Evolutionary conservation across 2,113 vertebrate genomes (phyloP).

Genomic region (Callopanchax toddi): DNA sequence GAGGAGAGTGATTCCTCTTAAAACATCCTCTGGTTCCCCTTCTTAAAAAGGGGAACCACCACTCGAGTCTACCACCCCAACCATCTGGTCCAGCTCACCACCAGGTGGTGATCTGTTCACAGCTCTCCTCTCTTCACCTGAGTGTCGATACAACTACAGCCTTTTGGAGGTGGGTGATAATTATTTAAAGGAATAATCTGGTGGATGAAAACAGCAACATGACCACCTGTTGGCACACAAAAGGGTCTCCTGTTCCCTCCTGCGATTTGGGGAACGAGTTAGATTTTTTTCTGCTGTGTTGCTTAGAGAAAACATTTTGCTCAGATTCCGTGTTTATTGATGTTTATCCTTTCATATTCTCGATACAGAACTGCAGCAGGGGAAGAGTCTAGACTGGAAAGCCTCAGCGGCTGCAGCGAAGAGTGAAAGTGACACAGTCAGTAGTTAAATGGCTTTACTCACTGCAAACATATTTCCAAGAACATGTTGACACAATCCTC

Average conservation of each 20-base stretch:
- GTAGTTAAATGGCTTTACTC: background rate
- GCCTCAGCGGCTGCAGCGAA: background rate
- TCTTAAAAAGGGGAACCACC: no score
- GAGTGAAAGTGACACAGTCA: slow-evolving; percentile 1
- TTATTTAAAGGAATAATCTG: background rate
- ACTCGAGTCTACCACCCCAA: no score
- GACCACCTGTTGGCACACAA: background rate
- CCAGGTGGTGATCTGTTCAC: no score
- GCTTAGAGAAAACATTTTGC: background rate
- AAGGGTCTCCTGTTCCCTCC: no score
- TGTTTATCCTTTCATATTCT: background rate
- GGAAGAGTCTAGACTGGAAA: background rate
- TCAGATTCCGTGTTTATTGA: background rate
- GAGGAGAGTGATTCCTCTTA: no score
- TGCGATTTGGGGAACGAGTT: no score
- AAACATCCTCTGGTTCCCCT: no score
- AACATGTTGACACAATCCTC: background rate
- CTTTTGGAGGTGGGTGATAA: no score
- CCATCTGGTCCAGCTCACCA: no score
- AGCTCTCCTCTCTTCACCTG: no score
- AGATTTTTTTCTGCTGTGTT: background rate
- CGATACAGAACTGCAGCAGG: background rate
- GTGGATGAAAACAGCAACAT: background rate
- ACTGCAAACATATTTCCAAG: background rate
- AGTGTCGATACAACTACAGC: no score